Base-by-base conservation (phyloP, 1,140 invertebrate species). In the Anoplolepis gracilipes region DNA sequence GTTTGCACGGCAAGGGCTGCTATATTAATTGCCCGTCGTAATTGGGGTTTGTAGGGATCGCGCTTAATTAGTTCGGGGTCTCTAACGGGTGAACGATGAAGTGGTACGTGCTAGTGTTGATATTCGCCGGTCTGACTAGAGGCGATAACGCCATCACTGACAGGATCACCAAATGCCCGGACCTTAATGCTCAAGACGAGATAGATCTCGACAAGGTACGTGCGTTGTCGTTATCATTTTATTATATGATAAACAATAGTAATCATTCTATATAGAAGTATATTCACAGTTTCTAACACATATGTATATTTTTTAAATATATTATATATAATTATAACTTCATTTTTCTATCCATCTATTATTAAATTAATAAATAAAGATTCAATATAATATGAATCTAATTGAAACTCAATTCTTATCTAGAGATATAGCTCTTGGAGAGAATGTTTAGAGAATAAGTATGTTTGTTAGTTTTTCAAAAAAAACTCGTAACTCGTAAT, bases 51-150 rank as follows among this genome's bases (percentile, higher is more conserved):
- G 49, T 73, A 78, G 69, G 57, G 19, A 13, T 84, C 78, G 77
- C 72, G 49, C 28, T 85, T 85, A 73, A 82, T 79, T 78, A 78
- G 67, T 57, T 82, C 28, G 49, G 36, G n/a, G 3, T 49, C 46
- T 57, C 69, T 33, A 75, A 42, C 85, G 16, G 46, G 81, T 57
- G 85, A 86, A 90, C 86, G 62, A 90, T 90, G 89, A 90, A 88
- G 89, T 90, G 89, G 89, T 90, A 59, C 77, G 85, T 90, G 77
- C 42, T 90, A 72, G 78, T 90, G 88, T 87, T 90, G 88, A 76
- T 85, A 25, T 42, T 87, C 28, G 81, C 61, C 67, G 86, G 82
- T 87, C 65, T 90, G 64, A 82, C 86, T 22, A 82, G 73, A 77
- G 88, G 86, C 72, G 88, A 90, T 69, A 90, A 90, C 62, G 61